These are phyloP conservation scores for Resseliella maxima DNA, from an alignment of 2,888 invertebrate genomes.

Conservation along the genomic window DNA sequence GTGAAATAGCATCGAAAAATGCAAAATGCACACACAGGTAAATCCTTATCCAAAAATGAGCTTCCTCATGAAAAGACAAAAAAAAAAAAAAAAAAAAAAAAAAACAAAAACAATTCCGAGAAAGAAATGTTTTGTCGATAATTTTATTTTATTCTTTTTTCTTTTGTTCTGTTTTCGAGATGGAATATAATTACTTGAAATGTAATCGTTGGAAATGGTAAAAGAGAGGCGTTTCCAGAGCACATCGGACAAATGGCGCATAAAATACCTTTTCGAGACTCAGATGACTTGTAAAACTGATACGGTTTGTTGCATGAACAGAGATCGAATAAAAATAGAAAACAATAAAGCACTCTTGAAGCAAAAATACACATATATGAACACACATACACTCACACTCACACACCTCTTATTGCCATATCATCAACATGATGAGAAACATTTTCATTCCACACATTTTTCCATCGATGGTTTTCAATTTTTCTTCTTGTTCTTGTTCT, in stretches of 20 bases:
- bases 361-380: too few species aligned
- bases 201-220: background rate
- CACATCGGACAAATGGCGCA: too few species aligned
- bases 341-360: too few species aligned
- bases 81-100: too few species aligned
- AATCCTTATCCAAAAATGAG: too few species aligned
- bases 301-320: background rate
- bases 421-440: background rate
- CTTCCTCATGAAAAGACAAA: too few species aligned
- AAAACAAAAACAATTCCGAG: too few species aligned
- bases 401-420: background rate
- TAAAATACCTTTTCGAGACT: background rate
- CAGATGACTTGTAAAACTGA: background rate
- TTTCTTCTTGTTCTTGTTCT: background rate
- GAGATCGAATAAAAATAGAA: too few species aligned
- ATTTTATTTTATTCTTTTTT: background rate
- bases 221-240: background rate
- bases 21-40: too few species aligned
- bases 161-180: background rate
- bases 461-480: too few species aligned
- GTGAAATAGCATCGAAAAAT: too few species aligned
- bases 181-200: background rate
- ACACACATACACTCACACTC: background rate
- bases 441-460: background rate
- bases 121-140: constrained; percentile 7